A percentile compares a stretch with the other conserved stretches of the same genome.
Evolutionary conservation across 2,888 invertebrate species (phyloP).

Genomic region (Drosophila cognata): DNA sequence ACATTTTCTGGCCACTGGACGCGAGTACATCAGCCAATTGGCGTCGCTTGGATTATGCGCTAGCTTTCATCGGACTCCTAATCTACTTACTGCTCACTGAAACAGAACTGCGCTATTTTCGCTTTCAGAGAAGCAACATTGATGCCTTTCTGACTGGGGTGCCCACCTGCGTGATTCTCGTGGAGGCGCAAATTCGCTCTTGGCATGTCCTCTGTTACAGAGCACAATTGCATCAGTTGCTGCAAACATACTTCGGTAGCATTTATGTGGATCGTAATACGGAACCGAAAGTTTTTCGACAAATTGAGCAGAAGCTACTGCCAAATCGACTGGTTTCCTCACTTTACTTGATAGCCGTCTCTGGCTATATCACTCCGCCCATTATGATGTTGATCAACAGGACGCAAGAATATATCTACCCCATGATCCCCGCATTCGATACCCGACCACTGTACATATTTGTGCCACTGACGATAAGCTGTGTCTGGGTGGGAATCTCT

Average conservation of each 20-base stretch:
- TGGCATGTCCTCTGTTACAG: constrained; percentile 53
- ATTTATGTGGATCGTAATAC: constrained; percentile 70
- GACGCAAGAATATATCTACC: constrained; percentile 47
- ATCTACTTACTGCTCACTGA: constrained; percentile 65
- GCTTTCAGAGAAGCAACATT: constrained; percentile 47
- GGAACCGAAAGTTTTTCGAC: constrained; percentile 44
- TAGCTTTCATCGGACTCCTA: constrained; percentile 47
- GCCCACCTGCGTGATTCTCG: constrained; percentile 72
- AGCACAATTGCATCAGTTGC: constrained; percentile 50
- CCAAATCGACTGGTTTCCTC: constrained; percentile 56
- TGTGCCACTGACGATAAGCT: constrained; percentile 51
- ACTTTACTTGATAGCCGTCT: constrained; percentile 52
- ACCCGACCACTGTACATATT: constrained; percentile 54
- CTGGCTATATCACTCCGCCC: constrained; percentile 51
- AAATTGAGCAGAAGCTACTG: constrained; percentile 53
- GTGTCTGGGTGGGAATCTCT: constrained; percentile 65
- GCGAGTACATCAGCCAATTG: constrained; percentile 34
- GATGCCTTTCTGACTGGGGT: constrained; percentile 69
- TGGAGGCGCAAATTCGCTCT: constrained; percentile 70
- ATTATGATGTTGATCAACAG: constrained; percentile 46
- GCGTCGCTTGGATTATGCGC: constrained; percentile 42
- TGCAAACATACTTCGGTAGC: constrained; percentile 62
- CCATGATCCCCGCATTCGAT: constrained; percentile 65
- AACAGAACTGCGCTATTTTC: constrained; percentile 69
- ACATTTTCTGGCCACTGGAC: constrained; percentile 77